These are phyloP conservation scores for Microplitis deprimator DNA, from an alignment of 2,888 invertebrate species.

Conservation along the genomic window DNA sequence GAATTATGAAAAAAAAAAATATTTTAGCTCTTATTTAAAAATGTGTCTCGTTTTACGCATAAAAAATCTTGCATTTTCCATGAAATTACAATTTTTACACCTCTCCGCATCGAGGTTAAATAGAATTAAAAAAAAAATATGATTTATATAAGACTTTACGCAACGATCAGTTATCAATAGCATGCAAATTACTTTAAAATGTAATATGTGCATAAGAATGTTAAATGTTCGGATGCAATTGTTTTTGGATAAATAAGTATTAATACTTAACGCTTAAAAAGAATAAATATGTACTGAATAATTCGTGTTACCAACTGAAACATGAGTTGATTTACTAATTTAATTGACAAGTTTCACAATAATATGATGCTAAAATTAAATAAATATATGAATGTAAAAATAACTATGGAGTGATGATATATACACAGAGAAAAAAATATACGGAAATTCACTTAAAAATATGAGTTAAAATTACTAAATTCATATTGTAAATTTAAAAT, in stretches of 20 bases:
- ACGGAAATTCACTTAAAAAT: too few relatives aligned
- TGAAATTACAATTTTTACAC: too few relatives aligned
- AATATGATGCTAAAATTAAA: neutral
- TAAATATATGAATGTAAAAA: neutral
- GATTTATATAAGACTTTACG: conserved; percentile 10
- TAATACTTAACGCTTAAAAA: conserved; percentile 23
- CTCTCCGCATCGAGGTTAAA: too few relatives aligned
- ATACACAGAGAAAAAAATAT: too few relatives aligned
- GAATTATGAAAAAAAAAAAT: too few relatives aligned
- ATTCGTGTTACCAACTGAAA: conserved; percentile 28
- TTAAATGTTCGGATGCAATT: conserved; percentile 31
- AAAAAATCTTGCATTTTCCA: too few relatives aligned
- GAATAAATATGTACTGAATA: conserved; percentile 26
- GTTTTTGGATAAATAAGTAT: conserved; percentile 39
- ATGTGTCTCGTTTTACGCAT: too few relatives aligned
- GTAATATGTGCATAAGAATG: conserved; percentile 31
- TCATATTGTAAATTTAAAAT: too few relatives aligned
- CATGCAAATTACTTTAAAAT: conserved; percentile 39
- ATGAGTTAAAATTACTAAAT: too few relatives aligned
- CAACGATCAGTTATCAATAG: conserved; percentile 32
- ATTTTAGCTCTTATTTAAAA: too few relatives aligned
- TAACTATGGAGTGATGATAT: neutral
- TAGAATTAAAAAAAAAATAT: neutral
- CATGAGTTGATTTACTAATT: conserved; percentile 12
- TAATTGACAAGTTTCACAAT: neutral